Percentiles rank a stretch among this genome's conserved stretches.
phyloP scores from a whole-genome alignment of 1,140 invertebrate genomes.

The Ceratosolen fusciceps region DNA sequence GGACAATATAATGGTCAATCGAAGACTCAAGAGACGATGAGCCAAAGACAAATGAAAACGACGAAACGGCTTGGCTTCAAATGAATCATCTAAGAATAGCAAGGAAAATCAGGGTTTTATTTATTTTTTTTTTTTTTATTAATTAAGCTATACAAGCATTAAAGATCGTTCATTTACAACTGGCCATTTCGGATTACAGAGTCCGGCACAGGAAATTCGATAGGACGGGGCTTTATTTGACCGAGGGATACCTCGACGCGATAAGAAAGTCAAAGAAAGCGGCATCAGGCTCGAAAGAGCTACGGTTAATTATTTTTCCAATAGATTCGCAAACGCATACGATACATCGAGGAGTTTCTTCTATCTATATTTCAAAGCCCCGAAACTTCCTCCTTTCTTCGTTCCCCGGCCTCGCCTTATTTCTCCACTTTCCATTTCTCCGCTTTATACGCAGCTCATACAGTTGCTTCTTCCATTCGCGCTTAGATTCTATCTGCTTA shows the following conservation, averaged over 20 bases:
- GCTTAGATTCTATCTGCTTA: not conserved
- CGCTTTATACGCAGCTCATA: not conserved
- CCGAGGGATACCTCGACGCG: not conserved
- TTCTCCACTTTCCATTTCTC: not conserved
- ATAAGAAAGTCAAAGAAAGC: not conserved
- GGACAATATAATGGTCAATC: no score
- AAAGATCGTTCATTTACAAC: not conserved
- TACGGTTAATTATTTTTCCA: slow-evolving; percentile 35
- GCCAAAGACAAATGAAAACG: no score
- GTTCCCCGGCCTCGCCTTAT: not conserved
- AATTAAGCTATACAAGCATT: not conserved
- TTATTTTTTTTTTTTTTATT: no score
- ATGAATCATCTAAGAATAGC: no score
- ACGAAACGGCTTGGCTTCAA: no score
- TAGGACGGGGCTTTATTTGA: not conserved
- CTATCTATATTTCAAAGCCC: slow-evolving; percentile 17
- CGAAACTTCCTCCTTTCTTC: not conserved
- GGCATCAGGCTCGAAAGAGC: not conserved
- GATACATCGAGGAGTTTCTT: not conserved
- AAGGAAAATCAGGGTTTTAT: no score
- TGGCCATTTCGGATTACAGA: not conserved
- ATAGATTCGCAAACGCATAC: slow-evolving; percentile 6
- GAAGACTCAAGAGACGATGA: no score
- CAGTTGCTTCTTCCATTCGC: not conserved
- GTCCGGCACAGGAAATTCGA: not conserved